Evolutionary conservation across 2,797 vertebrate genomes (phyloP).

Genomic region (Hippopotamyrus pictus): DNA sequence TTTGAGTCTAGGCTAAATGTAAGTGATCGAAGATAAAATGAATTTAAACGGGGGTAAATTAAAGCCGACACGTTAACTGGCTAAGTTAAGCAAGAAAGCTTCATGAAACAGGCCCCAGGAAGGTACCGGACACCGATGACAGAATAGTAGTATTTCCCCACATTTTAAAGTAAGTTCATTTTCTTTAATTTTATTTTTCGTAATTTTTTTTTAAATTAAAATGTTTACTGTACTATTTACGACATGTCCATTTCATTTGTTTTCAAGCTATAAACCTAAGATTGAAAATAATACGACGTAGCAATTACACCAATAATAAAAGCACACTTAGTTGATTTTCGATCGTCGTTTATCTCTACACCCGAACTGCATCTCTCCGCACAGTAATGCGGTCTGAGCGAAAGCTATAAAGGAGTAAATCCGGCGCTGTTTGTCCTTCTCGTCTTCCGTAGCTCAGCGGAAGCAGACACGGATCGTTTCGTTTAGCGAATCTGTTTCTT

Average conservation of each 20-base stretch:
- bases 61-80: not conserved
- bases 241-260: not conserved
- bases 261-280: not conserved
- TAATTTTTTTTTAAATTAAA: not conserved
- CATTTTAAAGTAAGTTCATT: not conserved
- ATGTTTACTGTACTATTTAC: not conserved
- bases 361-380: not conserved
- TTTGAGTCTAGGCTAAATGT: not conserved
- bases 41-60: not conserved
- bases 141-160: not conserved
- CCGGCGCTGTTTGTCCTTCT: slow-evolving; percentile 41
- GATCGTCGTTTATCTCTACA: not conserved
- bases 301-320: not conserved
- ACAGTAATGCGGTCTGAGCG: not conserved
- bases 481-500: not conserved
- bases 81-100: not conserved
- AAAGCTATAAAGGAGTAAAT: not conserved
- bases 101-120: not conserved
- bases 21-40: not conserved
- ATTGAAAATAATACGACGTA: not conserved
- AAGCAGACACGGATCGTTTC: slow-evolving; percentile 37
- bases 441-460: slow-evolving; percentile 44
- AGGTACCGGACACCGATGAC: not conserved
- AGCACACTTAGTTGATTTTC: not conserved
- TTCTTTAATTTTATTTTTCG: not conserved